phyloP scores from a whole-genome alignment of 1,140 invertebrate genomes.

The Amphibalanus amphitrite region DNA sequence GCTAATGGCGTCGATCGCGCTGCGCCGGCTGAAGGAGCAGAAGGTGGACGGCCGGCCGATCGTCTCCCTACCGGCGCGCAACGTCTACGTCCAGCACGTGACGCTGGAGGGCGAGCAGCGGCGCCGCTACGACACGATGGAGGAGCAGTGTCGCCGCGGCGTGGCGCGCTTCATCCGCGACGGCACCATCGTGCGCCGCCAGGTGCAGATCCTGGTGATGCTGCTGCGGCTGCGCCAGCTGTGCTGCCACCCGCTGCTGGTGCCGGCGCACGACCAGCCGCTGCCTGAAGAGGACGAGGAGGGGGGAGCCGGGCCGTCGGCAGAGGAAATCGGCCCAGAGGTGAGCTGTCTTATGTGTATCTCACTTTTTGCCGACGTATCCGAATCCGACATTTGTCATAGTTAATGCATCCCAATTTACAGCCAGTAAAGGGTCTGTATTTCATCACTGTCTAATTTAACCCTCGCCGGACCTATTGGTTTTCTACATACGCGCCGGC shows the following conservation, averaged over 20 bases:
- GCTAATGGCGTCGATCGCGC: neutral
- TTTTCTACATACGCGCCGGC: no score
- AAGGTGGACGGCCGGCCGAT: neutral
- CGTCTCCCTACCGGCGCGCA: neutral
- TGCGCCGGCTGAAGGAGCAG: neutral
- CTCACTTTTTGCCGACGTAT: no score
- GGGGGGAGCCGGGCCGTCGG: no score
- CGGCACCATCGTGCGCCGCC: neutral
- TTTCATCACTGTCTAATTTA: no score
- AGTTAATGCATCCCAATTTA: no score
- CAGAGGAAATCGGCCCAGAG: no score
- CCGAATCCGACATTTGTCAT: no score
- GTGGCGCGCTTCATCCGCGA: neutral
- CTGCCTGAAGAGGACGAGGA: neutral
- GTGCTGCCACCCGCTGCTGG: constrained; percentile 66
- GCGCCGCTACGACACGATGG: neutral
- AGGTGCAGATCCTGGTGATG: constrained; percentile 42
- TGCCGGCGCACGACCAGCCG: neutral
- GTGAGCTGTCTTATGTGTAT: no score
- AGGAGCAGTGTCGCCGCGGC: neutral
- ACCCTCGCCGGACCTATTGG: no score
- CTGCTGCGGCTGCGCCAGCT: constrained; percentile 68
- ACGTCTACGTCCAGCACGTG: neutral
- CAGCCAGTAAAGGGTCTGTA: no score
- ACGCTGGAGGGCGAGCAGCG: neutral